Evolutionary conservation across 2,888 invertebrate genomes (phyloP), one percentile per base, ranked within the genome.

Genomic region (Gandaritis pyraliata): DNA sequence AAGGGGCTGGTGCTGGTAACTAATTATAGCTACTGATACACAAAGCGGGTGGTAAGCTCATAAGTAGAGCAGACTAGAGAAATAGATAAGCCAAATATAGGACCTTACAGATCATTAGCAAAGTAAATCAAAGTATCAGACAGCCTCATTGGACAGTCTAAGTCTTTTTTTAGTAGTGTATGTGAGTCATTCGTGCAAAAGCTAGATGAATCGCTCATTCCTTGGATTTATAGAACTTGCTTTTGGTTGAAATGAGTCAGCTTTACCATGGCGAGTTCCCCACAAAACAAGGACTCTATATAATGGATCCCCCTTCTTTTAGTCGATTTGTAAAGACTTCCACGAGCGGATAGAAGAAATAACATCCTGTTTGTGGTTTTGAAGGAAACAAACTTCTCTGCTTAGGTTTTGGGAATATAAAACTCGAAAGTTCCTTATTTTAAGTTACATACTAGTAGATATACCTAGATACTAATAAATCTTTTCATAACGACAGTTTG

Each of bases 321-420:
- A 46, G 43, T 33, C 30, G 33, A 43, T 54, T 48, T 59, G 43
- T 53, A 41, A 54, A 36, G 43, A 54, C 30, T 38, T 56, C 50
- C 30, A 48, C 23, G 18, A 46, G n/a, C 36, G 11, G 13, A 52
- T 41, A 43, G 16, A 16, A 48, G 33, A 11, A 52, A 61, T 48
- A 61, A 47, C 56, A 48, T 52, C 52, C 56, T 33, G 61, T 43
- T 52, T 48, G 51, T 15, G 43, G 52, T 51, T 50, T 16, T 13
- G 36, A 15, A 11, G 29, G 38, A 61, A 50, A 50, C 23, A 41
- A 47, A 51, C 46, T 29, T 12, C 48, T 48, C 8, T 49, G 53
- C 36, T 18, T 58, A 47, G 30, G 39, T 58, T 47, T 41, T 12
- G 8, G 38, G n/a, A 43, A 8, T 33, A 33, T 33, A 33, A 23